Evolutionary conservation across 2,888 invertebrate species (phyloP), one percentile per base, ranked within the genome.

Genomic region (Lasioglossum villosulum): DNA sequence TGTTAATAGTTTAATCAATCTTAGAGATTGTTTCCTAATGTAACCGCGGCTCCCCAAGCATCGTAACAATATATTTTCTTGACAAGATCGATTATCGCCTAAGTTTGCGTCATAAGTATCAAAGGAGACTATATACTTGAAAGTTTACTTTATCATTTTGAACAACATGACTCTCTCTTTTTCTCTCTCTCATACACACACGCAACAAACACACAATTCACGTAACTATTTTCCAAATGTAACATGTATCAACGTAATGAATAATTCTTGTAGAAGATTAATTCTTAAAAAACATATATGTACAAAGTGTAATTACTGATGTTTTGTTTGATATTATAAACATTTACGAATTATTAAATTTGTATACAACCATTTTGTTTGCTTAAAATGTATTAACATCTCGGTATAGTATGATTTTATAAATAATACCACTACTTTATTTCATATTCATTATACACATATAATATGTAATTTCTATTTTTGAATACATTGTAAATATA

Each of bases 271-370:
- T 39, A 80, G 70, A 63, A 56, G 42, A 80, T 66, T 39, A 72
- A 66, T 63, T 70, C 70, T 30, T 30, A 34, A 71, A 70, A 75
- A 52, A 75, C 42, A 74, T 42, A 37, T 56, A 63, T 86, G 85
- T 86, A 84, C 77, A 84, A 86, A 84, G 75, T 86, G 85, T 84
- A 86, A 86, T 86, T 84, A 80, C 52, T 66, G 16, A 85, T 73
- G 73, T 86, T 78, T 6, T 72, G 72, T 84, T 77, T 76, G 30
- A 63, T 81, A 78, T 42, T 14, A 71, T 63, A 77, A 52, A 39
- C 74, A 79, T 82, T 81, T 82, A 82, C 63, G 73, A 39, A 76
- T 63, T 27, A 73, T 74, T 74, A 80, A 42, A 72, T 66, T 77
- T 77, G 16, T 76, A 74, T 76, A 59, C 68, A 82, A 85, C 81